Base-by-base conservation (phyloP, 2,888 invertebrate genomes). In the Apotomis betuletana region DNA sequence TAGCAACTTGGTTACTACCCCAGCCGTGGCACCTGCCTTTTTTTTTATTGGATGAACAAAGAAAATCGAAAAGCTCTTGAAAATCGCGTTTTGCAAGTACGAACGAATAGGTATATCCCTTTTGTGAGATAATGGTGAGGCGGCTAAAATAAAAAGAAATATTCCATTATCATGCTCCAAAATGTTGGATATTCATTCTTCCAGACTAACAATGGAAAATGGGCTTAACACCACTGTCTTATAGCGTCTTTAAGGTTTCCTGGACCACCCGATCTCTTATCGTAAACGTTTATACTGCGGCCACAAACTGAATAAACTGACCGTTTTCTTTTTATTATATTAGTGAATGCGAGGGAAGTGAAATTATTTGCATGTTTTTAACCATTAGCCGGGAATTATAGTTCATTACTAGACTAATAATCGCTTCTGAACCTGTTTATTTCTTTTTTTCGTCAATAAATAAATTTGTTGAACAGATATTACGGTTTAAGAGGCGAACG, bases 231-330 rank as follows among this genome's bases (percentile, higher is more conserved):
- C 15, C 38, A 67, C 46, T 41, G 67, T 49, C 15, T 61, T 61
- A 65, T 38, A 60, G 61, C 49, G 46, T 49, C 27, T 67, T 61
- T 67, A 49, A 46, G 41, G 15, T 55, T 58, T 52, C 44, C 41
- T 36, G 51, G 9, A 55, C 6, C 57, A 13, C 9, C 38, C 44
- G 41, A 67, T 57, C 62, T 58, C 58, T 58, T 62, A 63, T 72
- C 67, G 67, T 72, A 62, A 72, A 72, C 67, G 36, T 72, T 68
- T 72, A 67, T 63, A 68, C 46, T 58, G 62, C 38, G 52, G 62
- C 67, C 52, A 72, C 58, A 62, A 67, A 62, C 51, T 36, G 67
- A 57, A 67, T 52, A 63, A 58, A 67, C 67, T 71, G 70, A 57
- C 57, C 61, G 61, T 67, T 62, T 51, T 67, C 49, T 62, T 71